Percentiles rank a stretch among this genome's conserved stretches.
These are phyloP conservation scores for Brachymystax lenok DNA, from an alignment of 2,797 vertebrate species.

Conservation along the genomic window DNA sequence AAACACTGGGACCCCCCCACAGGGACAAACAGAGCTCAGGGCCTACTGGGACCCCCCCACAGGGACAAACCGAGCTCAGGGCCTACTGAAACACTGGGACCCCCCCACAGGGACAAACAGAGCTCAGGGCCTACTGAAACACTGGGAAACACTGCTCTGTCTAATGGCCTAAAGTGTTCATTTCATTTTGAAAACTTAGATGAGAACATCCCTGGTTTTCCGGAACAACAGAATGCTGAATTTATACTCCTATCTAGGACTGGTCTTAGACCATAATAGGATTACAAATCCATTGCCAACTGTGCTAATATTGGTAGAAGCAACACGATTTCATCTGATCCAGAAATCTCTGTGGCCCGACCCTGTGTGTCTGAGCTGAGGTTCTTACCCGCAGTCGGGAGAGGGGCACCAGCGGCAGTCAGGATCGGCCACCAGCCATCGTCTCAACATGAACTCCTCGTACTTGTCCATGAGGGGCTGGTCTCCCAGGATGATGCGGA, in stretches of 20 bases:
- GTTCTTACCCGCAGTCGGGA: conserved; percentile 68
- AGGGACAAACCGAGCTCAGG: too few species aligned
- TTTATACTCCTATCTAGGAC: not conserved
- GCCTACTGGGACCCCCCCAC: too few species aligned
- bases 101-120: too few species aligned
- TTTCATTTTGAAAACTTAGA: not conserved
- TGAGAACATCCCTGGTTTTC: not conserved
- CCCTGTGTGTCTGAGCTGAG: not conserved
- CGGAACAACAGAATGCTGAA: not conserved
- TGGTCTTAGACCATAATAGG: too few species aligned
- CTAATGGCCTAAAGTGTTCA: not conserved
- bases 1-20: too few species aligned
- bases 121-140: not conserved
- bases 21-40: too few species aligned
- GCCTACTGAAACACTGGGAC: too few species aligned
- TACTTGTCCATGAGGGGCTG: conserved; percentile 97
- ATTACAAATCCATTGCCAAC: too few species aligned
- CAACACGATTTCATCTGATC: too few species aligned
- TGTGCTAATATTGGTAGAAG: too few species aligned
- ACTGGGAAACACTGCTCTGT: too few species aligned
- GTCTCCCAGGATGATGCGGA: conserved; percentile 92
- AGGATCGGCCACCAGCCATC: conserved; percentile 94
- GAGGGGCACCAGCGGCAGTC: conserved; percentile 99
- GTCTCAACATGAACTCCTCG: conserved; percentile 97
- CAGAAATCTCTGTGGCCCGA: not conserved